Evolutionary conservation across 2,888 invertebrate species (phyloP), one percentile per base, ranked within the genome.

Genomic region (Leucophora obtusa): DNA sequence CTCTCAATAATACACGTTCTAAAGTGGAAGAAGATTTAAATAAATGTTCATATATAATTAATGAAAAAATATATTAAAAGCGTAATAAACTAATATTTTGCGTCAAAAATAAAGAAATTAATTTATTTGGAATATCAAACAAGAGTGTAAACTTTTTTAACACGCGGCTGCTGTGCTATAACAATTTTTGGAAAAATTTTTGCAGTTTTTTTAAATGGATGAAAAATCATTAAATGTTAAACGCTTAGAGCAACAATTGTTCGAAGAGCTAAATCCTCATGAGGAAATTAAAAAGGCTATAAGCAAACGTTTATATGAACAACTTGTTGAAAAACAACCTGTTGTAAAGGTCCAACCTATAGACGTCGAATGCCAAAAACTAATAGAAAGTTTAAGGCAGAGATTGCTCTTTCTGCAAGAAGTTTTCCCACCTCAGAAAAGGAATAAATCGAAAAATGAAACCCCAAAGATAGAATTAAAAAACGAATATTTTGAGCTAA

Each of bases 181-280:
- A 11, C 11, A n/a, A n/a, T n/a, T n/a, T 11, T 38, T 11, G 11
- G 11, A 35, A 10, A 10, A 35, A 35, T 5, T 38, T 38, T 10
- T 38, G 38, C 38, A 7, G 4, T 28, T 8, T 11, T 11, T 11
- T 11, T 11, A 38, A 11, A 38, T 38, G 38, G 14, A 38, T 38
- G 28, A 28, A 28, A 38, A 11, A 2, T 38, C 28, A 18, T 0
- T 59, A 3, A 59, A 74, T 68, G 60, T 82, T 9, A 51, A 82
- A 33, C 82, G 82, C 43, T 74, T 83, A 58, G 73, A 70, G 51
- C 53, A 77, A 24, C 79, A 83, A 43, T 51, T 83, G 8, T 63
- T 72, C 21, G 8, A 8, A 3, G 53, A 66, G 10, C 10, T 77
- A 24, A 81, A 73, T n/a, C 43, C 38, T n/a, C n/a, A 47, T 6